These are phyloP conservation scores for Acanthoscelides obtectus DNA, from an alignment of 2,888 invertebrate genomes.

Conservation along the genomic window DNA sequence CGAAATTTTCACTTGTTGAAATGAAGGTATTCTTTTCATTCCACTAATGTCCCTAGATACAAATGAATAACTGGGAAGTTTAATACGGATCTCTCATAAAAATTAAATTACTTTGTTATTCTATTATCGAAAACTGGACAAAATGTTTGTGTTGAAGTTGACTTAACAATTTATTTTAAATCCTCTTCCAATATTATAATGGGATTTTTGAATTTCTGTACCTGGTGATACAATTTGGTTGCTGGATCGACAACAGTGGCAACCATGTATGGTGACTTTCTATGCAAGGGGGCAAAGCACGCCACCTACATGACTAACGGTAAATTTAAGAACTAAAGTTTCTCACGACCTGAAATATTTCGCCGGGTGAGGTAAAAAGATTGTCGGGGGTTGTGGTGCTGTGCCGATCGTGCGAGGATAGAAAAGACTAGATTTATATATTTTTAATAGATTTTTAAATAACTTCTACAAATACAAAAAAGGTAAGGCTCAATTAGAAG, in stretches of 20 bases:
- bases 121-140: too few relatives aligned
- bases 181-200: too few relatives aligned
- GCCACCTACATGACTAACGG: not conserved
- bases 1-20: too few relatives aligned
- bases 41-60: too few relatives aligned
- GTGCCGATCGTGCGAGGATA: conserved; percentile 8
- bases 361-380: conserved; percentile 14
- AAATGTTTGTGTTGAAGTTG: too few relatives aligned
- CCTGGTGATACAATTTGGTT: too few relatives aligned
- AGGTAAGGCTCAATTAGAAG: conserved; percentile 2
- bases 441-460: conserved; percentile 2
- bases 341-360: conserved; percentile 10
- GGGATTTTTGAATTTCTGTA: too few relatives aligned
- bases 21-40: too few relatives aligned
- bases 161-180: too few relatives aligned
- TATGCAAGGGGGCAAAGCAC: not conserved
- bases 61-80: too few relatives aligned
- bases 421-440: conserved; percentile 3
- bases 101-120: too few relatives aligned
- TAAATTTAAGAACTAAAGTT: not conserved
- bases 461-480: conserved; percentile 2
- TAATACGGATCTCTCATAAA: too few relatives aligned
- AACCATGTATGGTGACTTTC: not conserved
- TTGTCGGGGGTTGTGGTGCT: conserved; percentile 12
- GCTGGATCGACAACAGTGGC: not conserved